Base-by-base conservation (phyloP, 2,113 vertebrate genomes). In the Lepidothrix coronata region DNA sequence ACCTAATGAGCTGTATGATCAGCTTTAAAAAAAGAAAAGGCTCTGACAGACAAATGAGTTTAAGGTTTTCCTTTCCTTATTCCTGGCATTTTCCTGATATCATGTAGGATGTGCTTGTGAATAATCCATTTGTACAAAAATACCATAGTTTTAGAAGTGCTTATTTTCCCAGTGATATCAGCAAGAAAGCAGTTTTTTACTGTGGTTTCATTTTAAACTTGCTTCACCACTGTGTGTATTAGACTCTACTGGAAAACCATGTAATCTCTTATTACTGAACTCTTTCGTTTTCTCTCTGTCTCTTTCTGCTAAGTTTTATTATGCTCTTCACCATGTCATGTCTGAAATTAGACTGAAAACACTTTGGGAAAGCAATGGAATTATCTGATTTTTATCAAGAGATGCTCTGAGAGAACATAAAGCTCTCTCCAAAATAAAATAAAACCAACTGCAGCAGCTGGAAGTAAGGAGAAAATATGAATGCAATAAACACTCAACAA, bases 261-360 rank as follows among this genome's bases (percentile, higher is more conserved):
- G 33, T 70, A 75, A 93, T 92, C 46, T 79, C 24, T 82, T 78
- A 91, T 93, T 91, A 75, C 88, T 28, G 52, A 73, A 58, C 24
- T 77, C 46, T 35, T 44, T 23, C 7, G n/a, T 92, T 96, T 93
- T 61, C 66, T 94, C 59, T 80, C 58, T 63, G 33, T 48, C 8
- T 71, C 48, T 49, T 93, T 89, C 84, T 91, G 70, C 83, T 51
- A 80, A 68, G 62, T 93, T 93, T 89, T 85, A 88, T 91, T 94
- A 61, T 46, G 49, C 25, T 93, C 44, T 86, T 91, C 7, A 3
- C 76, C 66, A 27, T 87, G 86, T 84, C 79, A 62, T 72, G 54
- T 87, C 92, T 95, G 93, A 91, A 93, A 96, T 94, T 75, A 92
- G 91, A 79, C 88, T 82, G 73, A 78, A 93, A 92, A 91, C n/a